Evolutionary conservation across 1,140 invertebrate species (phyloP).

Genomic region (Pseudoatta argentina): DNA sequence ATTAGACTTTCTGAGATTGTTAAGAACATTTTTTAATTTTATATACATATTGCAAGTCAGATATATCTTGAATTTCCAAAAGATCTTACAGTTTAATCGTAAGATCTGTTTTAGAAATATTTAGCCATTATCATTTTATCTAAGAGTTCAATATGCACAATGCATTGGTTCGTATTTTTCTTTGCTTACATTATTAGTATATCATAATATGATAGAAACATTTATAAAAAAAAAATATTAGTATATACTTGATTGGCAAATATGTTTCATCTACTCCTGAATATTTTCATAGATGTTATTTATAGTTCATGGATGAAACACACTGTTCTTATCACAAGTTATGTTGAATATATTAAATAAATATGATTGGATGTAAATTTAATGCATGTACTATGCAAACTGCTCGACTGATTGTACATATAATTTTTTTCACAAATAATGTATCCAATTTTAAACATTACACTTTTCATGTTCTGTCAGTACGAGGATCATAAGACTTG

Average conservation of each 20-base stretch:
- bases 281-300: slow-evolving; percentile 34
- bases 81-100: slow-evolving; percentile 32
- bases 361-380: slow-evolving; percentile 19
- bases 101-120: slow-evolving; percentile 59
- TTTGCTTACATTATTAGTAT: slow-evolving; percentile 49
- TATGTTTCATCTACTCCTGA: slow-evolving; percentile 41
- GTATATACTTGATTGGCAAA: slow-evolving; percentile 7
- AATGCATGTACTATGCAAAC: slow-evolving; percentile 38
- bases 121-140: slow-evolving; percentile 40
- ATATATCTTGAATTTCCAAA: slow-evolving; percentile 42
- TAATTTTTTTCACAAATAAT: not conserved
- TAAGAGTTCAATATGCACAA: slow-evolving; percentile 54
- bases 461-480: not conserved
- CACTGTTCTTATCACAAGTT: slow-evolving; percentile 28
- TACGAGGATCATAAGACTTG: slow-evolving; percentile 2
- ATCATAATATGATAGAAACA: slow-evolving; percentile 8
- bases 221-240: not conserved
- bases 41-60: slow-evolving; percentile 48
- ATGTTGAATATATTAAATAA: slow-evolving; percentile 37
- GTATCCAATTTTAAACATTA: slow-evolving; percentile 19
- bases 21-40: not conserved
- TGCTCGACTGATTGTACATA: slow-evolving; percentile 3
- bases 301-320: not conserved
- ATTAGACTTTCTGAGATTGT: not conserved
- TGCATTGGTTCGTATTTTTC: slow-evolving; percentile 56